Evolutionary conservation across 2,888 invertebrate species (phyloP).

Genomic region (Mesopsocus fuscifrons): DNA sequence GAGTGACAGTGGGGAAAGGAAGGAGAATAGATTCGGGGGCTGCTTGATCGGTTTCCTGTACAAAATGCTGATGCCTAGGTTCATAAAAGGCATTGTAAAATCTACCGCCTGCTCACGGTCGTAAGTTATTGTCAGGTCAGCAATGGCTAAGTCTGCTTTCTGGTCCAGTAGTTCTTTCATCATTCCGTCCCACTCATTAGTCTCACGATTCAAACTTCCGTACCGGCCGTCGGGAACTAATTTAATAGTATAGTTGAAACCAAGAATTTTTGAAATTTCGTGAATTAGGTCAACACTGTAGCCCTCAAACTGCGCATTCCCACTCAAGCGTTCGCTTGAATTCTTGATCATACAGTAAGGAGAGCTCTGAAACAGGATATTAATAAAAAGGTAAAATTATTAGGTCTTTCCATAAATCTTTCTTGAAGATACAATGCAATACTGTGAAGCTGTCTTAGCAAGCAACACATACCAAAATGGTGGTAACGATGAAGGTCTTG

Average conservation of each 20-base stretch:
- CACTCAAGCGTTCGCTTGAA: slow-evolving; percentile 61
- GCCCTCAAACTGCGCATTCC: slow-evolving; percentile 86
- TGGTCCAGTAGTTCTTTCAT: slow-evolving; percentile 69
- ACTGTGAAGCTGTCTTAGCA: too few species aligned
- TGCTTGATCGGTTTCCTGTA: slow-evolving; percentile 86
- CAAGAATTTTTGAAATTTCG: slow-evolving; percentile 72
- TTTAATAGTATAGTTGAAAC: slow-evolving; percentile 74
- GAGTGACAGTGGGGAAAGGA: slow-evolving; percentile 79
- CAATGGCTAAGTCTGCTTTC: slow-evolving; percentile 88
- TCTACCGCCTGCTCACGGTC: slow-evolving; percentile 86
- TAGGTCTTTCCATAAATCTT: background rate
- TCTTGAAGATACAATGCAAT: too few species aligned
- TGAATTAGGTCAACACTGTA: slow-evolving; percentile 88
- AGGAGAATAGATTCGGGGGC: slow-evolving; percentile 88
- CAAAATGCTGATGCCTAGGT: slow-evolving; percentile 87
- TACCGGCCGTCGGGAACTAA: slow-evolving; percentile 72
- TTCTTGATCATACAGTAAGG: slow-evolving; percentile 93
- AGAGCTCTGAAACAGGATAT: slow-evolving; percentile 53
- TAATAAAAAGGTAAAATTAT: slow-evolving; percentile 1
- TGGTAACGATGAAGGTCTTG: slow-evolving; percentile 78
- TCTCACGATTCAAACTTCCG: slow-evolving; percentile 61
- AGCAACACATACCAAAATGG: slow-evolving; percentile 55
- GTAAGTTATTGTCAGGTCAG: slow-evolving; percentile 93
- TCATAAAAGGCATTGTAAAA: slow-evolving; percentile 99
- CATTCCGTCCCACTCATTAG: slow-evolving; percentile 85